Conservation (phyloP, 2,888 invertebrate species). For the Drosophila paranaensis region DNA sequence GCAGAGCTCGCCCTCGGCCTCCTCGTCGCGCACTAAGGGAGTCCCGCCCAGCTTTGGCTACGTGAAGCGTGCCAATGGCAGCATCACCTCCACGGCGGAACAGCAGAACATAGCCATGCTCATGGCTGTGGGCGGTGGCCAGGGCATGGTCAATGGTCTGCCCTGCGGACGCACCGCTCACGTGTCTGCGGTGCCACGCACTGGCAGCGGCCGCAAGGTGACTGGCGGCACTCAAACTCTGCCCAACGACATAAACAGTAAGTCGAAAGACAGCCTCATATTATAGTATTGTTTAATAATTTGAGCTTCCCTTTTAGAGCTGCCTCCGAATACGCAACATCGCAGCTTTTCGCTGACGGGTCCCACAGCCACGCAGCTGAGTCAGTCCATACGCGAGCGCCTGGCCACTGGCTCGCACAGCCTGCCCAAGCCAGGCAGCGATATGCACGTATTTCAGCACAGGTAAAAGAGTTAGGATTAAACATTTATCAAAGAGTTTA, state of each 20-base stretch:
- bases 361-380: constrained; percentile 93
- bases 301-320: constrained; percentile 85
- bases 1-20: constrained; percentile 77
- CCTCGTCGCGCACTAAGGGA: constrained; percentile 87
- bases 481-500: background rate
- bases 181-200: constrained; percentile 92
- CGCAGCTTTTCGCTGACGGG: constrained; percentile 94
- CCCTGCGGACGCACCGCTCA: constrained; percentile 89
- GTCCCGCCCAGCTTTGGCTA: constrained; percentile 94
- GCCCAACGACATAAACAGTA: constrained; percentile 90
- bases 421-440: constrained; percentile 91
- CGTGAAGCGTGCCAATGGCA: constrained; percentile 90
- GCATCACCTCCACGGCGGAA: constrained; percentile 85
- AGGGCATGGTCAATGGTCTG: constrained; percentile 56
- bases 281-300: background rate
- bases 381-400: constrained; percentile 93
- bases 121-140: constrained; percentile 58
- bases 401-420: constrained; percentile 94
- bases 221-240: constrained; percentile 96
- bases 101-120: constrained; percentile 83
- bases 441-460: constrained; percentile 88
- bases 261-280: constrained; percentile 74
- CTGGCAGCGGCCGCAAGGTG: constrained; percentile 92
- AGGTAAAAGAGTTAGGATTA: constrained; percentile 83
- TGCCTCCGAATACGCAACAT: constrained; percentile 89